These are phyloP conservation scores for Stenotaenia linearis DNA, from an alignment of 2,888 invertebrate species.

Conservation along the genomic window DNA sequence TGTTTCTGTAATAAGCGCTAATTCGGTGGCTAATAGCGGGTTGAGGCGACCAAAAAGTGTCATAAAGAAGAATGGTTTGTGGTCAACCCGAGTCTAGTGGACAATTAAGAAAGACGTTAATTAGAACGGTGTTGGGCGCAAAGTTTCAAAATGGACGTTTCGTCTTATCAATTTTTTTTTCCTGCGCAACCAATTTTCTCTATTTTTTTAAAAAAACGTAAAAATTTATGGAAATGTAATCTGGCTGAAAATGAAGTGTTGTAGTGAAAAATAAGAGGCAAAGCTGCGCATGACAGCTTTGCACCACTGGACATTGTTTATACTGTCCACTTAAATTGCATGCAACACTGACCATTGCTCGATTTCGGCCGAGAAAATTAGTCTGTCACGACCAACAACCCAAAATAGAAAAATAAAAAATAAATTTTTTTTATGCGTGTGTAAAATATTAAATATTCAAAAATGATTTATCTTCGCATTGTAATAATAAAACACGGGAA, in stretches of 20 bases:
- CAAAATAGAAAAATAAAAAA: neutral
- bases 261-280: neutral
- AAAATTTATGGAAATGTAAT: constrained; percentile 3
- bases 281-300: neutral
- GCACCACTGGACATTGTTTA: neutral
- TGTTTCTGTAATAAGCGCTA: neutral
- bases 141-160: neutral
- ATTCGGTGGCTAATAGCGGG: neutral
- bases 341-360: neutral
- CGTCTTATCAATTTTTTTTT: neutral
- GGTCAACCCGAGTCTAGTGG: constrained; percentile 4
- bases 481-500: too few species aligned
- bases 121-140: too few species aligned
- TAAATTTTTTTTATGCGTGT: neutral
- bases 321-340: neutral
- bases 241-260: neutral
- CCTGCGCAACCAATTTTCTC: neutral
- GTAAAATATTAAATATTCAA: too few species aligned
- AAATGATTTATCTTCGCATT: too few species aligned
- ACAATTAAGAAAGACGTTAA: constrained; percentile 2
- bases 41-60: neutral
- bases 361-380: neutral
- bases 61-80: neutral
- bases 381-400: neutral
- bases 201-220: too few species aligned